Evolutionary conservation across 2,888 invertebrate species (phyloP).

Genomic region (Standfussiana lucernea): DNA sequence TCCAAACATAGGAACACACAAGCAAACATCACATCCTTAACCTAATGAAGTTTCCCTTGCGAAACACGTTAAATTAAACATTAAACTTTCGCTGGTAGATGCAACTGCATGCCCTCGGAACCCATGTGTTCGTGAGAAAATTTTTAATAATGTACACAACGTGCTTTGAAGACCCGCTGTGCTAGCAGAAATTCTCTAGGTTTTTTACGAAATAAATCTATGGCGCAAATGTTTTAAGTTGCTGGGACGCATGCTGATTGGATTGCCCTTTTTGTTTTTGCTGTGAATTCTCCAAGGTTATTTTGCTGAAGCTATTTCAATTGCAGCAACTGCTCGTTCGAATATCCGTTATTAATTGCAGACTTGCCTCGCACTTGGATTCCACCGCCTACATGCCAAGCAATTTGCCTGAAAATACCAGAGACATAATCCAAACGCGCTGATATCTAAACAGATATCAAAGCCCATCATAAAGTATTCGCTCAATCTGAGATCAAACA

Average conservation of each 20-base stretch:
- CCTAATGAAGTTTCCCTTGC: constrained; percentile 66
- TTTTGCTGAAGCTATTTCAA: not conserved
- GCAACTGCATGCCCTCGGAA: constrained; percentile 74
- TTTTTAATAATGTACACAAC: constrained; percentile 80
- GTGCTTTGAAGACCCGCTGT: constrained; percentile 80
- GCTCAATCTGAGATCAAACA: constrained; percentile 63
- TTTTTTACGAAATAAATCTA: constrained; percentile 59
- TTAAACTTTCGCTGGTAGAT: constrained; percentile 69
- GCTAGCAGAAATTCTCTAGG: constrained; percentile 63
- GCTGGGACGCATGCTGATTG: constrained; percentile 34
- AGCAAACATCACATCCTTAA: constrained; percentile 63
- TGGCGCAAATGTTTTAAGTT: constrained; percentile 54
- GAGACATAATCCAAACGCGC: constrained; percentile 35
- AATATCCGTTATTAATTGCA: constrained; percentile 18
- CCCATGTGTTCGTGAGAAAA: constrained; percentile 86
- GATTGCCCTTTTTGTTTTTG: constrained; percentile 31
- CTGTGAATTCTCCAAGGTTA: not conserved
- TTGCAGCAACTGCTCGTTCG: not conserved
- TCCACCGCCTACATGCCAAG: constrained; percentile 27
- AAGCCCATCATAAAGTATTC: constrained; percentile 61
- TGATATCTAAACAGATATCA: constrained; percentile 61
- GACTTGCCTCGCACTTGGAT: not conserved
- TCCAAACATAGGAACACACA: constrained; percentile 60
- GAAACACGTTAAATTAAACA: constrained; percentile 69
- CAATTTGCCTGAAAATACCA: constrained; percentile 44